A percentile compares a stretch with the other conserved stretches of the same genome.
Evolutionary conservation across 1,140 invertebrate species (phyloP).

Genomic region (Drosophila leontia): DNA sequence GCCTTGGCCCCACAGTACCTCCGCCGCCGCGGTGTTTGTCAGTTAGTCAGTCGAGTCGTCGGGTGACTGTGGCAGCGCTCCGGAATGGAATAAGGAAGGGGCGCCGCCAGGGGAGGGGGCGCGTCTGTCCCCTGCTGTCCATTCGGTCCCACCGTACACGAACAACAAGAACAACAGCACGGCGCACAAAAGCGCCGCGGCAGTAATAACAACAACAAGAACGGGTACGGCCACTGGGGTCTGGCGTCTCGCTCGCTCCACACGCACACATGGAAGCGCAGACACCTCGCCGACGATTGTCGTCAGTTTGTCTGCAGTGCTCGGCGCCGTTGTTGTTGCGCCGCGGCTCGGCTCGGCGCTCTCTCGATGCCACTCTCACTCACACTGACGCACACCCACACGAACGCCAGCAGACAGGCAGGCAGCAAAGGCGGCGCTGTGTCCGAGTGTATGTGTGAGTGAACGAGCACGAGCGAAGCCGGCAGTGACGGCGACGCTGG

Average conservation of each 20-base stretch:
- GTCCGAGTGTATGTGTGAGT: conserved; percentile 21
- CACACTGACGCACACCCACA: conserved; percentile 33
- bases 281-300: conserved; percentile 80
- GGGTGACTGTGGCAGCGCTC: conserved; percentile 45
- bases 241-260: conserved; percentile 37
- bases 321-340: conserved; percentile 59
- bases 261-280: conserved; percentile 44
- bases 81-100: conserved; percentile 1
- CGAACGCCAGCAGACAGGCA: conserved; percentile 33
- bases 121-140: conserved; percentile 67
- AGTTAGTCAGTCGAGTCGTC: conserved; percentile 70
- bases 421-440: conserved; percentile 18
- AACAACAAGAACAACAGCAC: conserved; percentile 40
- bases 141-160: conserved; percentile 65
- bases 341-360: conserved; percentile 14
- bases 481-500: conserved; percentile 25
- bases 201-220: conserved; percentile 41
- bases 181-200: conserved; percentile 65
- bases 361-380: conserved; percentile 2
- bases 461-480: conserved; percentile 39
- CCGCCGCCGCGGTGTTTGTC: conserved; percentile 55
- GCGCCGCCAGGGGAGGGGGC: conserved; percentile 37
- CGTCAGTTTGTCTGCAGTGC: conserved; percentile 79
- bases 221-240: conserved; percentile 15
- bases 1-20: conserved; percentile 47